Evolutionary conservation across 2,113 vertebrate species (phyloP).

Genomic region (Isichthys henryi): DNA sequence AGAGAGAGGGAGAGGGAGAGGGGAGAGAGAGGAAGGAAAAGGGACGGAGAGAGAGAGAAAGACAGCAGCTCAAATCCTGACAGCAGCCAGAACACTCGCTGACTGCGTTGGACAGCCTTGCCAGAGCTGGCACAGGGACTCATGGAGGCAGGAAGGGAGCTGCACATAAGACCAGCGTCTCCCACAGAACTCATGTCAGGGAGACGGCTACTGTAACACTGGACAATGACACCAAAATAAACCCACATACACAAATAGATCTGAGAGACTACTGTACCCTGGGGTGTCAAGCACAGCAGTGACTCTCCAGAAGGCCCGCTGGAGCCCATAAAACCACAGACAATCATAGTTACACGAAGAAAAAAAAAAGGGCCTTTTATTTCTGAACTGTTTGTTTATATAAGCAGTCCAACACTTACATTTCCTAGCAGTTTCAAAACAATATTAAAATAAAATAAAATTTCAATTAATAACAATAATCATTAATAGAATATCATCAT

Average conservation of each 20-base stretch:
- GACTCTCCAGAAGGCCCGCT: neutral
- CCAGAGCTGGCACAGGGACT: neutral
- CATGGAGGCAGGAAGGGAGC: neutral
- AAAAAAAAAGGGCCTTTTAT: slow-evolving; percentile 73
- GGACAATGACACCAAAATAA: neutral
- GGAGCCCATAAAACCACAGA: slow-evolving; percentile 4
- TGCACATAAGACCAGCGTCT: neutral
- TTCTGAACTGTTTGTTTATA: slow-evolving; percentile 65
- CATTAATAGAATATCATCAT: slow-evolving; percentile 55
- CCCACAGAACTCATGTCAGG: neutral
- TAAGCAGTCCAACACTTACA: slow-evolving; percentile 70
- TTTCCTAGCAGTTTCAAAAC: slow-evolving; percentile 57
- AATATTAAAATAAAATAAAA: slow-evolving; percentile 46
- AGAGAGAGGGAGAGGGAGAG: neutral
- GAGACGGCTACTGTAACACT: neutral
- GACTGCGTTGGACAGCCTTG: neutral
- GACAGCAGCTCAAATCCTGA: neutral
- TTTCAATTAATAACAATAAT: slow-evolving; percentile 47
- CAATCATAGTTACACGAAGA: slow-evolving; percentile 56
- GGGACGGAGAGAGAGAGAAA: neutral
- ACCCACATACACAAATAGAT: neutral
- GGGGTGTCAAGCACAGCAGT: neutral
- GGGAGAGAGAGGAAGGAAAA: no score
- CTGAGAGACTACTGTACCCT: neutral
- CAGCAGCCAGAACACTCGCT: neutral